Conservation (phyloP, 2,888 invertebrate genomes). For the Steinernema carpocapsae region DNA sequence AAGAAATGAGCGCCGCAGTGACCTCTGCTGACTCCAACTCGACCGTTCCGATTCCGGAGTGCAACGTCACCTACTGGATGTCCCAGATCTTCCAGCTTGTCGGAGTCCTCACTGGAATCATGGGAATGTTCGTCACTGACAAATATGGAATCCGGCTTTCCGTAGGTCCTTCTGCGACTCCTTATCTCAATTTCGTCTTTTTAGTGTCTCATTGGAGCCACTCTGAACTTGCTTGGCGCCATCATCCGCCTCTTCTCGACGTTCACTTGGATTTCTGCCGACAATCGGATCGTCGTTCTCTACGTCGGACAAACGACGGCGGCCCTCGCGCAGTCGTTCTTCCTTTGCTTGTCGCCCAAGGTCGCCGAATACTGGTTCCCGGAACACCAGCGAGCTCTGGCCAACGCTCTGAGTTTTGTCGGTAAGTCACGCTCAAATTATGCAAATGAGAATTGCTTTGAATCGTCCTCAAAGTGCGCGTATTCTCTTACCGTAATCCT, state of each 20-base stretch:
- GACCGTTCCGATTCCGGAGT: constrained; percentile 30
- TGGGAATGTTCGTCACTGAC: constrained; percentile 68
- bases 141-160: constrained; percentile 60
- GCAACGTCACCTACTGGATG: constrained; percentile 52
- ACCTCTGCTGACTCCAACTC: not conserved
- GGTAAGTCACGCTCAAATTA: constrained; percentile 62
- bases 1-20: too few relatives aligned
- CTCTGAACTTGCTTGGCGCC: constrained; percentile 48
- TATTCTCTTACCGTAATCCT: constrained; percentile 52
- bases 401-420: constrained; percentile 64
- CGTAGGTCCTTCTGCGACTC: constrained; percentile 39
- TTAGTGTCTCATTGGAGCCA: constrained; percentile 46
- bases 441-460: too few relatives aligned
- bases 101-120: constrained; percentile 60
- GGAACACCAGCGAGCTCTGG: constrained; percentile 62
- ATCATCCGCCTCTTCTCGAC: not conserved
- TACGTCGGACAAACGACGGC: constrained; percentile 56
- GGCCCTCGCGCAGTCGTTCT: constrained; percentile 64
- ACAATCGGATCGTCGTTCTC: not conserved
- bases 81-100: constrained; percentile 66
- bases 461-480: constrained; percentile 62
- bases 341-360: constrained; percentile 59
- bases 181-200: not conserved
- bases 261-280: not conserved
- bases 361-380: constrained; percentile 67